Base-by-base conservation (phyloP, 2,888 invertebrate genomes). In the Caenorhabditis sp. region DNA sequence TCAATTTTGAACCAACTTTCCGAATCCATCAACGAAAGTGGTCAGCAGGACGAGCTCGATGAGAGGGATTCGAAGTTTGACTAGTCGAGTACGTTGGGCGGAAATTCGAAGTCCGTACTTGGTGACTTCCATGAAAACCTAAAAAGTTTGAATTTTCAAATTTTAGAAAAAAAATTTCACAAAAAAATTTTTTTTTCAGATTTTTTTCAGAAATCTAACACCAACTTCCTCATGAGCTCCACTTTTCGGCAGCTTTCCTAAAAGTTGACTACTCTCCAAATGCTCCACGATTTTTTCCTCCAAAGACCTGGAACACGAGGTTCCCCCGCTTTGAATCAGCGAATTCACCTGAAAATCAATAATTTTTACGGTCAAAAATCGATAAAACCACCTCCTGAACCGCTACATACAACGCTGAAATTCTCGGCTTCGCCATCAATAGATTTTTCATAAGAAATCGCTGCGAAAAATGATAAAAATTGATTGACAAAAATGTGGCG, bases 221-320 rank as follows among this genome's bases (percentile, higher is more conserved):
- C n/a, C 2, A 58, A 68, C 68, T 49, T 73, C 38, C 6, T 59
- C 72, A 0, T 26, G 31, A 2, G 14, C 4, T 5, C 16, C 61
- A 22, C 16, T 47, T 26, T 74, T 80, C 0, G 72, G 64, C 6
- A 86, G 28, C 49, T 69, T 73, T 24, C 84, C 84, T n/a, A 59
- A 47, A 10, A 86, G n/a, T 72, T 86, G 85, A 19, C 66, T 81
- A 47, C 41, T 81, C 51, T 86, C 86, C 35, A 86, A 41, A 16
- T 79, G 81, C 49, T 86, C 86, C 19, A 86, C 81, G 7, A 85
- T 54, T 19, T 66, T 72, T 10, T 68, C 76, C 26, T 84, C 82
- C 1, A 81, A 35, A 1, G 81, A 75, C 54, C 81, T 38, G 56
- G 47, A 70, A n/a, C 58, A 51, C 1, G 81, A 63, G 1, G 51